phyloP scores from a whole-genome alignment of 2,888 invertebrate species.

The Cephonodes hylas region DNA sequence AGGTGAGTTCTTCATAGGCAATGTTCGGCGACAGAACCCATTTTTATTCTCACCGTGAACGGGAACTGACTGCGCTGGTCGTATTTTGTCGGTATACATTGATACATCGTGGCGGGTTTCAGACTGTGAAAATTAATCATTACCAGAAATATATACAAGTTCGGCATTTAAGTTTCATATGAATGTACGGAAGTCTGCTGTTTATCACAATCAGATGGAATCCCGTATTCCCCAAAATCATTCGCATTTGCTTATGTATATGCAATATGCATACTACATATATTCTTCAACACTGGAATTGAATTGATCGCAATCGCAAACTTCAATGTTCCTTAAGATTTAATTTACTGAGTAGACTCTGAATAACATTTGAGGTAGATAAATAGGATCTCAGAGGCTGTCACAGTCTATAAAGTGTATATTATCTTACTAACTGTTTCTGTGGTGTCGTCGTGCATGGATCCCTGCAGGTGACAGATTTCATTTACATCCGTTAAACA shows the following conservation, averaged over 20 bases:
- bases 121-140: conserved; percentile 22
- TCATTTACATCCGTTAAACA: conserved; percentile 55
- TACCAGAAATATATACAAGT: background rate
- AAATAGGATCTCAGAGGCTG: no score
- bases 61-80: conserved; percentile 44
- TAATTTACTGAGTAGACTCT: no score
- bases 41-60: conserved; percentile 40
- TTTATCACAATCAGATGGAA: no score
- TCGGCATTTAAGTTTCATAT: no score
- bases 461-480: conserved; percentile 41
- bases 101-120: conserved; percentile 33
- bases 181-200: no score
- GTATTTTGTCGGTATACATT: conserved; percentile 37
- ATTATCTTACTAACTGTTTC: conserved; percentile 51
- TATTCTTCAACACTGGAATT: no score
- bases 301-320: no score
- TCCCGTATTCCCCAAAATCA: no score
- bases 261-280: no score
- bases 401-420: background rate
- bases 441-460: conserved; percentile 45
- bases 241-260: no score
- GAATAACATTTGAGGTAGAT: no score
- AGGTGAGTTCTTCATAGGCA: conserved; percentile 35
- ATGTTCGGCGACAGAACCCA: conserved; percentile 40
- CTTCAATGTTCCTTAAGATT: no score